phyloP scores from a whole-genome alignment of 2,113 vertebrate species.

The Mionectes macconnelli region DNA sequence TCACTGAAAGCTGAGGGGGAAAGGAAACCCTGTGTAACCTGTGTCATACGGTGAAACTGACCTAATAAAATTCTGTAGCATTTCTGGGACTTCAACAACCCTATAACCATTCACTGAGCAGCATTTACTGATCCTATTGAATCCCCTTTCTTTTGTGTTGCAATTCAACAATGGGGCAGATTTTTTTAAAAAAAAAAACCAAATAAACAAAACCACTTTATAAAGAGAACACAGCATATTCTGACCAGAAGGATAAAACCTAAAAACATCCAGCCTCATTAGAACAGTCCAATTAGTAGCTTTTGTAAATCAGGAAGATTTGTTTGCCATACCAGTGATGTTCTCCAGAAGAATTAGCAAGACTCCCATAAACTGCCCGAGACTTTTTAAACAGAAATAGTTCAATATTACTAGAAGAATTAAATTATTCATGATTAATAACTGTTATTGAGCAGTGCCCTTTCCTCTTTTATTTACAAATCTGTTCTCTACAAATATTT shows the following conservation, averaged over 20 bases:
- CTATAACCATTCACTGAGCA: not conserved
- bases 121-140: not conserved
- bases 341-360: not conserved
- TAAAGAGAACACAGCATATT: not conserved
- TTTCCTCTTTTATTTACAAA: not conserved
- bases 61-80: not conserved
- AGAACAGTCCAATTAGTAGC: not conserved
- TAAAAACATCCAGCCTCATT: not conserved
- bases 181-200: not conserved
- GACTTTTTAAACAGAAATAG: not conserved
- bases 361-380: not conserved
- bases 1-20: not conserved
- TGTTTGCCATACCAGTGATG: not conserved
- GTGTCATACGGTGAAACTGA: not conserved
- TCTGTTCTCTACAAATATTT: not conserved
- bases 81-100: not conserved
- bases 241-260: not conserved
- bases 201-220: not conserved
- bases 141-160: not conserved
- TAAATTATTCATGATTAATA: not conserved
- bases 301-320: not conserved
- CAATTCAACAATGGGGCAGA: not conserved
- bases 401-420: not conserved
- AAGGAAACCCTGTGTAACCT: not conserved
- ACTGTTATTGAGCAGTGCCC: not conserved